Evolutionary conservation across 1,140 invertebrate genomes (phyloP).

Genomic region (Amyelois transitella): DNA sequence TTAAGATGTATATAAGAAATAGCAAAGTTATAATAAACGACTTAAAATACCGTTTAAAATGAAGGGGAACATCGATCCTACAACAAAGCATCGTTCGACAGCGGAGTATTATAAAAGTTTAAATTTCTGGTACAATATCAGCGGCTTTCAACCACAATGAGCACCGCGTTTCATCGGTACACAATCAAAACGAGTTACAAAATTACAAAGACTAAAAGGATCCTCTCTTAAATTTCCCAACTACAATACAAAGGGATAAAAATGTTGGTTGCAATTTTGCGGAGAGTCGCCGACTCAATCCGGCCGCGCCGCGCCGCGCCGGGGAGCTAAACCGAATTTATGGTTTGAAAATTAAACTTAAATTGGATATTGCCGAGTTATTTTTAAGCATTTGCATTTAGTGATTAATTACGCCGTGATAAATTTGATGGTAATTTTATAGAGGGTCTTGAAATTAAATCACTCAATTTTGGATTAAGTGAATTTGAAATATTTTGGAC

Average conservation of each 20-base stretch:
- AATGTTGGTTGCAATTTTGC: conserved; percentile 63
- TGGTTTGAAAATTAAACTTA: conserved; percentile 70
- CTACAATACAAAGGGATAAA: conserved; percentile 66
- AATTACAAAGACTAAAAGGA: conserved; percentile 55
- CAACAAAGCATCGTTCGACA: not conserved
- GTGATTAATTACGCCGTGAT: conserved; percentile 33
- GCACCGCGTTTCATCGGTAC: conserved; percentile 29
- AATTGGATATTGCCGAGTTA: conserved; percentile 64
- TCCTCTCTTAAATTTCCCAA: conserved; percentile 52
- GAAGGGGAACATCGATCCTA: not conserved
- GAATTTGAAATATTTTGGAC: not conserved
- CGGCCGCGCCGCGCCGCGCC: conserved; percentile 33
- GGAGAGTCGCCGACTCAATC: conserved; percentile 51
- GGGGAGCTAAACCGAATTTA: conserved; percentile 70
- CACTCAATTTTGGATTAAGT: not conserved
- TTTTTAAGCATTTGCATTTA: conserved; percentile 56
- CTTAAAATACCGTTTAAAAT: not conserved
- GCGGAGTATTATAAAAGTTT: conserved; percentile 13
- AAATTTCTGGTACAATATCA: conserved; percentile 13
- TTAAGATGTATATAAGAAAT: not conserved
- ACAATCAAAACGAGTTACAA: conserved; percentile 54
- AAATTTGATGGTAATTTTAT: conserved; percentile 40
- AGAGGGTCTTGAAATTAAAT: conserved; percentile 14
- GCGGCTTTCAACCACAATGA: conserved; percentile 23
- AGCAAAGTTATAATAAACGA: not conserved